These are phyloP conservation scores for Tuberolachnus salignus DNA, from an alignment of 2,888 invertebrate species.

Conservation along the genomic window DNA sequence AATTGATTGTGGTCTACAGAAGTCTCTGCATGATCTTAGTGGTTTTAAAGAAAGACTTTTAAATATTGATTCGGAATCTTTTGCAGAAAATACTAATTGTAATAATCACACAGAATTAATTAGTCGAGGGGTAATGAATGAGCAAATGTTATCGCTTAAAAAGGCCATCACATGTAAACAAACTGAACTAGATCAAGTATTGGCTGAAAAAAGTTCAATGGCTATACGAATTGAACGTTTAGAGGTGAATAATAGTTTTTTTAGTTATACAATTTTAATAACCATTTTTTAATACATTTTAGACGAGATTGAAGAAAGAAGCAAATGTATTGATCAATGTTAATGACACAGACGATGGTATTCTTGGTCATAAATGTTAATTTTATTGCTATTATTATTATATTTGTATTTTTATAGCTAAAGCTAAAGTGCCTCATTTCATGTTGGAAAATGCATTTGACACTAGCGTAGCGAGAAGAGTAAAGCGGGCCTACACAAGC, in stretches of 20 bases:
- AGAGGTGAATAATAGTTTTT: conserved; percentile 19
- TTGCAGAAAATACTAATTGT: conserved; percentile 10
- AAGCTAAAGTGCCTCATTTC: conserved; percentile 73
- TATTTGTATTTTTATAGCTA: conserved; percentile 63
- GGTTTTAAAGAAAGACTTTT: conserved; percentile 42
- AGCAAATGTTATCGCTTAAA: conserved; percentile 48
- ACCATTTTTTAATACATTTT: conserved; percentile 46
- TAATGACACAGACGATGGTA: conserved; percentile 74
- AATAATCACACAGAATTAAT: background rate
- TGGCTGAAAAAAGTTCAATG: conserved; percentile 47
- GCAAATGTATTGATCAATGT: conserved; percentile 66
- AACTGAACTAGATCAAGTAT: conserved; percentile 44
- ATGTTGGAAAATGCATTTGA: conserved; percentile 79
- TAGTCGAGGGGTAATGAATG: conserved; percentile 8
- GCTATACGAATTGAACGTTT: conserved; percentile 32
- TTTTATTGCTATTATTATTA: background rate
- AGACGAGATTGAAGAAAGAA: conserved; percentile 63
- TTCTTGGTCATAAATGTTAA: too few species aligned
- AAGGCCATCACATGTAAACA: conserved; percentile 39
- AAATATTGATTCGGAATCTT: conserved; percentile 21
- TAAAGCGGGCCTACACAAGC: conserved; percentile 78
- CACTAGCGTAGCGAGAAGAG: conserved; percentile 74
- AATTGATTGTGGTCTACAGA: conserved; percentile 48
- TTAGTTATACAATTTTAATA: conserved; percentile 8
- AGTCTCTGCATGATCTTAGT: conserved; percentile 39